A percentile compares a stretch with the other conserved stretches of the same genome.
Evolutionary conservation across 2,113 vertebrate species (phyloP).

Genomic region (Glaucomys volans): DNA sequence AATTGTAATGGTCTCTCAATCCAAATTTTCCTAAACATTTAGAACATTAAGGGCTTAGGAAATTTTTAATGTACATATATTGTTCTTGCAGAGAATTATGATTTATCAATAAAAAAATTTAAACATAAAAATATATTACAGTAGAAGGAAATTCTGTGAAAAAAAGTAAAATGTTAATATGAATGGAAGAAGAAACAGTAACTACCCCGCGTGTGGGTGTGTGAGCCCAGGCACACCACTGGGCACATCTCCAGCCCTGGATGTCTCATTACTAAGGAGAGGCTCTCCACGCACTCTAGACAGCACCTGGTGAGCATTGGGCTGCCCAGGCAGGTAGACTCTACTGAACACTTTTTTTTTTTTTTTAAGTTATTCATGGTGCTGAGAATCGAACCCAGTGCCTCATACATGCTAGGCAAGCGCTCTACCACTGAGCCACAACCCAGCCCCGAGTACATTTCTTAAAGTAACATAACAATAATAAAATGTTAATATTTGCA

Average conservation of each 20-base stretch:
- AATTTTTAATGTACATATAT: neutral
- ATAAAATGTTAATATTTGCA: neutral
- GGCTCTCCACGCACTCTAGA: neutral
- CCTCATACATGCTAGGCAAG: too few species aligned
- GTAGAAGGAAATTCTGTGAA: neutral
- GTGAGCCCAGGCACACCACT: too few species aligned
- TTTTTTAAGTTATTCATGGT: too few species aligned
- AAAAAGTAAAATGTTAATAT: neutral
- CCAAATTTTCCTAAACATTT: neutral
- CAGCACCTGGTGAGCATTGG: neutral
- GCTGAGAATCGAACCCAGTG: too few species aligned
- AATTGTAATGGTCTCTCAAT: neutral
- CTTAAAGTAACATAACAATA: neutral
- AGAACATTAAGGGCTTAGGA: neutral
- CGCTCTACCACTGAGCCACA: too few species aligned
- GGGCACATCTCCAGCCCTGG: too few species aligned
- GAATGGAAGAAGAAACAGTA: neutral
- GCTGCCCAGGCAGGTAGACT: neutral
- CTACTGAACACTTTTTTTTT: neutral
- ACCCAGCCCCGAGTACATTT: neutral
- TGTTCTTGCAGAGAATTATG: constrained; percentile 1
- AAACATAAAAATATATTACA: neutral
- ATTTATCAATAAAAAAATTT: neutral
- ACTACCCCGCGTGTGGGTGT: too few species aligned
- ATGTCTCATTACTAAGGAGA: neutral